Conservation (phyloP, 2,888 invertebrate genomes). For the Hemaris fuciformis region DNA sequence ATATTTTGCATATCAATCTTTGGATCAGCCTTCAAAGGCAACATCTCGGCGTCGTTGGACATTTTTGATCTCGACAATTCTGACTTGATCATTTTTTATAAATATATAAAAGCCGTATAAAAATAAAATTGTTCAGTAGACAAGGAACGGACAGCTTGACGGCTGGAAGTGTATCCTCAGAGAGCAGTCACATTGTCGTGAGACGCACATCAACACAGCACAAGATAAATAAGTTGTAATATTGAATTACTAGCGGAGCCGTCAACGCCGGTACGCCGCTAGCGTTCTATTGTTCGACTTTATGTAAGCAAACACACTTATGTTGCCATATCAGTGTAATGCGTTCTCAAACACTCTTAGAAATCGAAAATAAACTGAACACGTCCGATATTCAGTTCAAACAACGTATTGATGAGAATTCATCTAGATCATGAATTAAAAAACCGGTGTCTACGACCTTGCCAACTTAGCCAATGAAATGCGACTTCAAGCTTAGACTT, state of each 20-base stretch:
- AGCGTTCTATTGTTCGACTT: conserved; percentile 58
- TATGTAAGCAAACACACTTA: conserved; percentile 66
- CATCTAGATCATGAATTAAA: conserved; percentile 15
- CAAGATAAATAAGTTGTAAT: conserved; percentile 48
- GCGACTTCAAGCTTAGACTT: conserved; percentile 20
- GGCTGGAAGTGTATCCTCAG: conserved; percentile 10
- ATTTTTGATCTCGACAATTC: conserved; percentile 37
- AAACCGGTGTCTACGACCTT: not conserved
- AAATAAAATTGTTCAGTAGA: conserved; percentile 1
- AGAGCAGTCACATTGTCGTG: conserved; percentile 41
- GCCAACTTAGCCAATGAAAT: conserved; percentile 18
- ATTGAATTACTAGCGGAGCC: conserved; percentile 42
- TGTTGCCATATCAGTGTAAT: conserved; percentile 68
- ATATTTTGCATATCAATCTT: conserved; percentile 50
- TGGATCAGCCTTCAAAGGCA: conserved; percentile 54
- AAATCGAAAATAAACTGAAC: conserved; percentile 60
- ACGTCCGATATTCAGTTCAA: conserved; percentile 47
- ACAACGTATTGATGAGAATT: conserved; percentile 34
- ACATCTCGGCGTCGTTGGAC: conserved; percentile 46
- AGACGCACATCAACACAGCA: conserved; percentile 38
- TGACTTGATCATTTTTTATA: conserved; percentile 44
- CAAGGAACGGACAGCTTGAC: not conserved
- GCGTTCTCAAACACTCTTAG: conserved; percentile 56
- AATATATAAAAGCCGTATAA: conserved; percentile 1
- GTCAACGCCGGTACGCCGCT: conserved; percentile 39